A percentile compares a stretch with the other conserved stretches of the same genome.
Conservation (phyloP, 2,888 invertebrate species). For the Dascillus cervinus region DNA sequence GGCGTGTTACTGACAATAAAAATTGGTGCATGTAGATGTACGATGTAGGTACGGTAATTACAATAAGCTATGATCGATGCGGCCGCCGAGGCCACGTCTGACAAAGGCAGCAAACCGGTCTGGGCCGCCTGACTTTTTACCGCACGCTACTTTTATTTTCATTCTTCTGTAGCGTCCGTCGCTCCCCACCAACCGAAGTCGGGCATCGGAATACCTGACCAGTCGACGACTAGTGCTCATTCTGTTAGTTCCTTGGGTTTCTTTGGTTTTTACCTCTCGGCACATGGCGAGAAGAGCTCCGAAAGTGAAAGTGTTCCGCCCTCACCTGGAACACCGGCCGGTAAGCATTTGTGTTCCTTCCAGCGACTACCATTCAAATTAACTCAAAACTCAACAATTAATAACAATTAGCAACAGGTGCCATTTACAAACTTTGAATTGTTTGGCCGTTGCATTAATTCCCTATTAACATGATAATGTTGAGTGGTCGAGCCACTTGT, state of each 20-base stretch:
- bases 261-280: constrained; percentile 9
- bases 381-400: too few species aligned
- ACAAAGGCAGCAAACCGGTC: constrained; percentile 23
- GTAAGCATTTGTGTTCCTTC: neutral
- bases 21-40: constrained; percentile 28
- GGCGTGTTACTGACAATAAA: constrained; percentile 23
- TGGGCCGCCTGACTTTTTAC: constrained; percentile 22
- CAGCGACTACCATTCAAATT: too few species aligned
- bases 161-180: constrained; percentile 18
- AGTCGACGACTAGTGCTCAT: constrained; percentile 19
- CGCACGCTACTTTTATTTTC: constrained; percentile 24
- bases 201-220: constrained; percentile 21
- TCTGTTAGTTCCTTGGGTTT: constrained; percentile 15
- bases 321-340: neutral
- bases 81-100: constrained; percentile 25
- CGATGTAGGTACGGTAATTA: constrained; percentile 29
- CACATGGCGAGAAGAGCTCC: constrained; percentile 3
- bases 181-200: constrained; percentile 18
- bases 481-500: constrained; percentile 13
- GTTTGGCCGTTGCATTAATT: constrained; percentile 10
- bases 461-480: constrained; percentile 14
- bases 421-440: neutral
- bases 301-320: constrained; percentile 12
- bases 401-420: too few species aligned
- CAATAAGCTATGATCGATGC: constrained; percentile 30